phyloP scores from a whole-genome alignment of 2,797 vertebrate species.

The Champsocephalus gunnari region DNA sequence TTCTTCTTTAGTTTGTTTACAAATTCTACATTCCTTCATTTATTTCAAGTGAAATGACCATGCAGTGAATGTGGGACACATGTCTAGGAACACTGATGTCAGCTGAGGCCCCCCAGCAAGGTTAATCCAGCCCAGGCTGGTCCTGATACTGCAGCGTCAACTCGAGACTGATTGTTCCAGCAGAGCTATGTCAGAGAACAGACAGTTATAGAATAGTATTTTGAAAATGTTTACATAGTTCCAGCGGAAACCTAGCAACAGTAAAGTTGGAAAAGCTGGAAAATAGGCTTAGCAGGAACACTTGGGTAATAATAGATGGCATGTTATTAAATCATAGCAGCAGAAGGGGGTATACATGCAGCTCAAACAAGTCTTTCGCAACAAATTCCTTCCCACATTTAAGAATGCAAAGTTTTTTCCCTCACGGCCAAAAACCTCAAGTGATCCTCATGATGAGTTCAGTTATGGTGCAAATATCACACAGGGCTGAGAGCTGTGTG shows the following conservation, averaged over 20 bases:
- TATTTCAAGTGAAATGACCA: not conserved
- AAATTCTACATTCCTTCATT: not conserved
- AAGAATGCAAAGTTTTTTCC: conserved; percentile 34
- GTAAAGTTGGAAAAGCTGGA: conserved; percentile 20
- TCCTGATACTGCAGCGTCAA: not conserved
- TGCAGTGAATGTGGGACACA: not conserved
- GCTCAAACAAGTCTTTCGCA: conserved; percentile 35
- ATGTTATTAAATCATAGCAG: conserved; percentile 40
- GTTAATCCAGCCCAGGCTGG: not conserved
- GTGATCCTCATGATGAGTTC: conserved; percentile 52
- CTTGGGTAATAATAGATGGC: conserved; percentile 46
- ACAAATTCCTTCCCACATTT: conserved; percentile 44
- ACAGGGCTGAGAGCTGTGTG: conserved; percentile 37
- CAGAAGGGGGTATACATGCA: conserved; percentile 14
- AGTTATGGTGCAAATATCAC: conserved; percentile 59
- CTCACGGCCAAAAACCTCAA: conserved; percentile 36
- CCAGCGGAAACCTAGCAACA: conserved; percentile 31
- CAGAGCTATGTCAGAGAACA: conserved; percentile 24
- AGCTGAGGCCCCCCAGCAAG: not conserved
- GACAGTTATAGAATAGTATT: conserved; percentile 15
- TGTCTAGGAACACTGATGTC: not conserved
- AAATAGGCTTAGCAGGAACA: conserved; percentile 33
- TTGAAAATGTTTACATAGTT: conserved; percentile 32
- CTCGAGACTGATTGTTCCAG: not conserved
- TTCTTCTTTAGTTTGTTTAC: not conserved